Evolutionary conservation across 23 tunicate species (phyloP).

Genomic region (Pegea sp.): DNA sequence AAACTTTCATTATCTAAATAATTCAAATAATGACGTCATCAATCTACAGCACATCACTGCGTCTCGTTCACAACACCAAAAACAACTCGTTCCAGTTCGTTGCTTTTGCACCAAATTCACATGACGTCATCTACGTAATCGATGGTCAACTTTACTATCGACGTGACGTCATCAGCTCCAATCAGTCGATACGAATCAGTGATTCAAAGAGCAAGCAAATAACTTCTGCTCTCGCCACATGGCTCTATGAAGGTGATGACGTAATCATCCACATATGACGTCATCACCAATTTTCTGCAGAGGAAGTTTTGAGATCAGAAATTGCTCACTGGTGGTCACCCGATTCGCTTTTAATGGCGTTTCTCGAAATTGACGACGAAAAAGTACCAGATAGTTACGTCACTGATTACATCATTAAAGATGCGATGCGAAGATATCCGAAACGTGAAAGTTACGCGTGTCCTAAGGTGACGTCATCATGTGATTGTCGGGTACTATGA

Average conservation of each 20-base stretch:
- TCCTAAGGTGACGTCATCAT: too few species aligned
- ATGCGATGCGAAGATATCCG: too few species aligned
- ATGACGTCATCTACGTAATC: conserved; percentile 18
- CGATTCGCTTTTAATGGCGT: conserved; percentile 44
- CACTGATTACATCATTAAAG: conserved; percentile 11
- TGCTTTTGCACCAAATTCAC: conserved; percentile 43
- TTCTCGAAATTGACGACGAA: conserved; percentile 34
- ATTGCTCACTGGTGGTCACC: conserved; percentile 63
- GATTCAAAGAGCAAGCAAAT: conserved; percentile 1
- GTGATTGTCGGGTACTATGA: too few species aligned
- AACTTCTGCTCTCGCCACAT: conserved; percentile 21
- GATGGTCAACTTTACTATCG: conserved; percentile 43
- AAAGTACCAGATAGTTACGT: conserved; percentile 19
- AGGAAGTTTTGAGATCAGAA: conserved; percentile 21
- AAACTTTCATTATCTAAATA: too few species aligned
- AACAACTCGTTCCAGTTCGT: conserved; percentile 21
- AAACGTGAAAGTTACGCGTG: too few species aligned
- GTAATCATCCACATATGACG: too few species aligned
- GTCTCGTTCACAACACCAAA: too few species aligned
- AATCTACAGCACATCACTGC: too few species aligned
- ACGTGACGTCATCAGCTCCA: background rate
- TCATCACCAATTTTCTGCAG: too few species aligned
- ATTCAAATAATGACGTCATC: too few species aligned
- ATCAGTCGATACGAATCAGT: too few species aligned
- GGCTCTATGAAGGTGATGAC: conserved; percentile 83